Evolutionary conservation across 2,113 vertebrate species (phyloP).

Genomic region (Trogon melanurus): DNA sequence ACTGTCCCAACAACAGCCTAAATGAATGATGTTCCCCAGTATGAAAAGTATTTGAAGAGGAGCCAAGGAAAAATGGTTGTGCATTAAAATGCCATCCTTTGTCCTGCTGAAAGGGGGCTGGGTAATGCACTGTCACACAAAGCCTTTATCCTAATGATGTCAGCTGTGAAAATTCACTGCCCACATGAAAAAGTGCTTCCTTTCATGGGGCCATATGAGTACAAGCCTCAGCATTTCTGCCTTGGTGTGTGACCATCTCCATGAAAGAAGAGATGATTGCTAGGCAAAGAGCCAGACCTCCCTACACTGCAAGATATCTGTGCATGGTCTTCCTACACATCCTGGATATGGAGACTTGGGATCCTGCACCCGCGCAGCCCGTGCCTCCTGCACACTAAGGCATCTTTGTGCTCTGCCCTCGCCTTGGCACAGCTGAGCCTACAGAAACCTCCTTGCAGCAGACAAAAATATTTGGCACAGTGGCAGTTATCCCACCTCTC

Average conservation of each 20-base stretch:
- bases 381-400: neutral
- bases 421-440: neutral
- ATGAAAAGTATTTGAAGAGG: neutral
- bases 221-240: conserved; percentile 9
- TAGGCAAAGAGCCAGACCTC: conserved; percentile 24
- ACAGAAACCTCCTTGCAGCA: neutral
- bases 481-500: neutral
- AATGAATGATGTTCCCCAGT: neutral
- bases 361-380: neutral
- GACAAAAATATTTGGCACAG: neutral
- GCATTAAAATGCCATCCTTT: conserved; percentile 35
- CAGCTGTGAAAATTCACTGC: conserved; percentile 51
- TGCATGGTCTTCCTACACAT: neutral
- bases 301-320: neutral
- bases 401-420: neutral
- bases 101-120: neutral
- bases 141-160: conserved; percentile 25
- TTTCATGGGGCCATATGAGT: neutral
- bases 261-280: neutral
- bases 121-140: neutral
- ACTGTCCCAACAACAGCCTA: neutral
- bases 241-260: neutral
- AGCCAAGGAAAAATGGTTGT: neutral
- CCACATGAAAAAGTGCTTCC: conserved; percentile 25
- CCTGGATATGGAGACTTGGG: neutral